Evolutionary conservation across 1,140 invertebrate species (phyloP).

Genomic region (Papilio polytes): DNA sequence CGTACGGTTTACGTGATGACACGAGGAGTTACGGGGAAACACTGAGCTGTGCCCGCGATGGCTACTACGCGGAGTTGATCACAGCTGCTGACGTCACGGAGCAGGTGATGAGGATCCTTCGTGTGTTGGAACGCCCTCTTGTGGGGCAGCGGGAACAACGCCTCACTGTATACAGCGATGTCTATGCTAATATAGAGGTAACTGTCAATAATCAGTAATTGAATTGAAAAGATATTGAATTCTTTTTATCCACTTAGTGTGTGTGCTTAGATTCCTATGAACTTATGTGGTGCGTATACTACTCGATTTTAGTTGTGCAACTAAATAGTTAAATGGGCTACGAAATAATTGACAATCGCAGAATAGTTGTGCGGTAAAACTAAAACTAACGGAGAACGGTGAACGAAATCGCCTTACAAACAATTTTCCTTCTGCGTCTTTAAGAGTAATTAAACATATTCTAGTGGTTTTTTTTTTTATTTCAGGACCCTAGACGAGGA

Average conservation of each 20-base stretch:
- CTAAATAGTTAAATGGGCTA: too few relatives aligned
- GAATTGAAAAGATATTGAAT: too few relatives aligned
- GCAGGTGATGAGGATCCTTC: conserved; percentile 70
- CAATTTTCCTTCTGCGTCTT: too few relatives aligned
- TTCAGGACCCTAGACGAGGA: conserved; percentile 69
- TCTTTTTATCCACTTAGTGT: too few relatives aligned
- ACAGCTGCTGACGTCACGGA: conserved; percentile 70
- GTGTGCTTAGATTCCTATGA: too few relatives aligned
- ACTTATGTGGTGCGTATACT: too few relatives aligned
- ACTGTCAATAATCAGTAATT: background rate
- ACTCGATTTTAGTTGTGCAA: too few relatives aligned
- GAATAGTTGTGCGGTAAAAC: too few relatives aligned
- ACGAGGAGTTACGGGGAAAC: conserved; percentile 57
- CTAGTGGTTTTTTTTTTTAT: background rate
- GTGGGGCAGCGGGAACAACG: conserved; percentile 64
- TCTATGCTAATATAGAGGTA: conserved; percentile 76
- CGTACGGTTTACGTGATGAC: conserved; percentile 63
- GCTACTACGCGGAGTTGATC: conserved; percentile 70
- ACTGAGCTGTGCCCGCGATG: conserved; percentile 69
- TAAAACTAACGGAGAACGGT: too few relatives aligned
- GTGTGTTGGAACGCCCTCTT: conserved; percentile 68
- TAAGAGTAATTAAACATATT: too few relatives aligned
- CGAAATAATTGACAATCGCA: too few relatives aligned
- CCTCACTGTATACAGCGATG: conserved; percentile 66
- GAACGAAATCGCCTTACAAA: too few relatives aligned